phyloP scores from a whole-genome alignment of 2,888 invertebrate genomes.

The Sphinx pinastri region DNA sequence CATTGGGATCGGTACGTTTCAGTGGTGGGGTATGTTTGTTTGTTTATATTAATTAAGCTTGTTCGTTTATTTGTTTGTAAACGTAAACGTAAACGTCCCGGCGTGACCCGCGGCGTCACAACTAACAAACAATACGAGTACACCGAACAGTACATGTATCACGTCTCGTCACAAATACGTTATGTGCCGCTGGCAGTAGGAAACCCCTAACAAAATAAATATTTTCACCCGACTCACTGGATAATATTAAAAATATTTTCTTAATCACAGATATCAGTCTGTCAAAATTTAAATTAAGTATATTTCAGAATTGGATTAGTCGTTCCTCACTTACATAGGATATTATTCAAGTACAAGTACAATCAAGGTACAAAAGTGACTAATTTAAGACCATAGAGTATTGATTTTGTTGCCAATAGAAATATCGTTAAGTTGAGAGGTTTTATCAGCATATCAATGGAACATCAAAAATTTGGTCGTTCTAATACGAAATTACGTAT shows the following conservation, averaged over 20 bases:
- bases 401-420: constrained; percentile 70
- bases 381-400: constrained; percentile 81
- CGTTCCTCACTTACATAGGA: constrained; percentile 77
- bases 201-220: constrained; percentile 82
- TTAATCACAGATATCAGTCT: constrained; percentile 85
- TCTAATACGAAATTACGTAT: constrained; percentile 72
- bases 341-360: constrained; percentile 79
- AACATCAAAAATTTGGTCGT: constrained; percentile 72
- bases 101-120: constrained; percentile 54
- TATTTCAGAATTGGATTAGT: constrained; percentile 83
- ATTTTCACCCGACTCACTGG: constrained; percentile 83
- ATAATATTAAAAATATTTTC: constrained; percentile 84
- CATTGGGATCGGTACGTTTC: constrained; percentile 50
- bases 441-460: constrained; percentile 59
- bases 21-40: constrained; percentile 56
- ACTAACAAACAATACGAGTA: constrained; percentile 59
- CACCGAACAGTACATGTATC: constrained; percentile 62
- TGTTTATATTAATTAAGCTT: constrained; percentile 62
- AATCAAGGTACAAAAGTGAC: constrained; percentile 83
- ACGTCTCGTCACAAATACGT: constrained; percentile 65
- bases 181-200: constrained; percentile 77
- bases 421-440: constrained; percentile 67
- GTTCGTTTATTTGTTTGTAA: constrained; percentile 59
- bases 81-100: constrained; percentile 57
- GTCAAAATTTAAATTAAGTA: constrained; percentile 84